Evolutionary conservation across 2,113 vertebrate genomes (phyloP).

Genomic region (Otus sunia): DNA sequence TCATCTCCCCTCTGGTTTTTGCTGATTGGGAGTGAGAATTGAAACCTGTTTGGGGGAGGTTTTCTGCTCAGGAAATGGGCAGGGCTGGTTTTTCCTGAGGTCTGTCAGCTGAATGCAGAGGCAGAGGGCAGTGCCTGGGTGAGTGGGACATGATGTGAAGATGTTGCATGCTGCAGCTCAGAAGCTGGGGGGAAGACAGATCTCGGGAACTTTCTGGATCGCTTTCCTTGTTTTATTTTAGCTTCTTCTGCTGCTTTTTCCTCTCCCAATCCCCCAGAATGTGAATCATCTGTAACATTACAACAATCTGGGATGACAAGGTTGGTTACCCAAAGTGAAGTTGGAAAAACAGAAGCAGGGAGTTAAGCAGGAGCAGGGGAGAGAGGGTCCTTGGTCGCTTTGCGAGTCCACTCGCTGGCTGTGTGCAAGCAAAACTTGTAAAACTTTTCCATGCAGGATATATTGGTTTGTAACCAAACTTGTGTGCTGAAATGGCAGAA

Average conservation of each 20-base stretch:
- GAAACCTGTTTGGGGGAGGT: background rate
- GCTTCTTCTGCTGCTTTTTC: background rate
- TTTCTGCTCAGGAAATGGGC: background rate
- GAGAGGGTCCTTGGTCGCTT: background rate
- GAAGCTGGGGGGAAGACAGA: background rate
- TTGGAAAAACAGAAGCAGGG: background rate
- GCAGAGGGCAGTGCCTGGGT: background rate
- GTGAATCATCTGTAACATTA: background rate
- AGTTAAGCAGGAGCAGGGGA: background rate
- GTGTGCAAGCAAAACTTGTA: fast-evolving
- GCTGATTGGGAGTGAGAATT: background rate
- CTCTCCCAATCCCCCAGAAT: background rate
- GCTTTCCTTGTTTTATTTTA: background rate
- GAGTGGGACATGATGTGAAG: fast-evolving
- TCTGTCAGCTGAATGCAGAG: background rate
- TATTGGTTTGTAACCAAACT: background rate
- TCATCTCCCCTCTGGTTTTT: background rate
- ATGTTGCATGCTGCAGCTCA: background rate
- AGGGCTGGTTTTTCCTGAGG: background rate
- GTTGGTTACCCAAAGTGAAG: background rate
- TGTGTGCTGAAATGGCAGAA: background rate
- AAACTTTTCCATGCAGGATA: background rate
- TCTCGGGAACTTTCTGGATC: background rate
- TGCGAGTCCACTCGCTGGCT: background rate
- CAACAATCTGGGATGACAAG: background rate